These are phyloP conservation scores for Myxocyprinus asiaticus DNA, from an alignment of 2,113 vertebrate species.

Conservation along the genomic window DNA sequence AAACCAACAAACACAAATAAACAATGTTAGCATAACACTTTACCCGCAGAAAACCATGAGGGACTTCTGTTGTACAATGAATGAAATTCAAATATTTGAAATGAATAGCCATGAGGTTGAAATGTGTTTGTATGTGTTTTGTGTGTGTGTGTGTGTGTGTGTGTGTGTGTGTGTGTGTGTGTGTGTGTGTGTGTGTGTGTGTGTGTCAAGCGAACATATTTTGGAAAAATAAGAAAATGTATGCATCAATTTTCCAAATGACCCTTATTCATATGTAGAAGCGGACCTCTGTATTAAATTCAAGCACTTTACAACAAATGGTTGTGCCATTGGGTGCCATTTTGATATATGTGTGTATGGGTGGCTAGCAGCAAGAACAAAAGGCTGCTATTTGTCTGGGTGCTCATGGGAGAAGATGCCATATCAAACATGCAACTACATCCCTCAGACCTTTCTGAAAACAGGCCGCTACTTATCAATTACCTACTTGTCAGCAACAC, in stretches of 20 bases:
- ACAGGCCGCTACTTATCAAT: conserved; percentile 60
- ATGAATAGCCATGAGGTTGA: conserved; percentile 11
- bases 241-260: conserved; percentile 70
- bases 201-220: conserved; percentile 37
- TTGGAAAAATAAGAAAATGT: conserved; percentile 46
- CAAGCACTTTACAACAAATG: conserved; percentile 71
- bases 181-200: too few relatives aligned
- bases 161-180: too few relatives aligned
- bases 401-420: conserved; percentile 66
- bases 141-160: too few relatives aligned
- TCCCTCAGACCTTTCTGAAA: conserved; percentile 62
- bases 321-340: conserved; percentile 72
- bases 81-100: conserved; percentile 10
- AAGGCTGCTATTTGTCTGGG: conserved; percentile 77
- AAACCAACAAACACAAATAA: too few relatives aligned
- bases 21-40: too few relatives aligned
- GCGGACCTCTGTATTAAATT: conserved; percentile 70
- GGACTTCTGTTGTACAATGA: neutral
- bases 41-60: neutral
- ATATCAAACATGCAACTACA: conserved; percentile 60
- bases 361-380: conserved; percentile 72
- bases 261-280: conserved; percentile 73
- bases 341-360: conserved; percentile 71
- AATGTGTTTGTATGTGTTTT: conserved; percentile 14
- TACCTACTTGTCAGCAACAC: conserved; percentile 56